Evolutionary conservation across 2,113 vertebrate species (phyloP).

Genomic region (Callipepla californica): DNA sequence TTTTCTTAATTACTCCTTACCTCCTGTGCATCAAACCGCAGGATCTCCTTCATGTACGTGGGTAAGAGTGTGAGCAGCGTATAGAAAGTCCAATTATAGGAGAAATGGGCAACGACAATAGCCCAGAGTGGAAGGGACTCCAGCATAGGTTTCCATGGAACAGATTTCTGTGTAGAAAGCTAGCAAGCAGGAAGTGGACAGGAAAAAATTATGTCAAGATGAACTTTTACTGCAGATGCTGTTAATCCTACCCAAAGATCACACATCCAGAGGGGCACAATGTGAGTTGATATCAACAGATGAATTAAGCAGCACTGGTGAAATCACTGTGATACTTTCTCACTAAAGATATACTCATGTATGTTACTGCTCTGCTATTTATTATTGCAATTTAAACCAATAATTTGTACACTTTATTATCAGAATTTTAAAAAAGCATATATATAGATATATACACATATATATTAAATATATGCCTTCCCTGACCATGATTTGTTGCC

Average conservation of each 20-base stretch:
- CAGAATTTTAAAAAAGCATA: not conserved
- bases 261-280: not conserved
- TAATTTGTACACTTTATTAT: not conserved
- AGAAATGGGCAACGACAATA: constrained; percentile 96
- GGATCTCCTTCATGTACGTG: constrained; percentile 94
- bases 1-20: constrained; percentile 73
- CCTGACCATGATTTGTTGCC: not conserved
- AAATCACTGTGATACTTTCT: not conserved
- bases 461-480: not conserved
- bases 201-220: not conserved
- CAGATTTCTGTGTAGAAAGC: constrained; percentile 83
- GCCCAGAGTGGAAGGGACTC: constrained; percentile 90
- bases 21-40: constrained; percentile 94
- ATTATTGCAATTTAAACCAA: not conserved
- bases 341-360: not conserved
- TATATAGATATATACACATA: not conserved
- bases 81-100: constrained; percentile 98
- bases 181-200: constrained; percentile 46
- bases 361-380: not conserved
- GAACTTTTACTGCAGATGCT: not conserved
- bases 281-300: not conserved
- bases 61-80: constrained; percentile 95
- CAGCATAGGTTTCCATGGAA: constrained; percentile 90
- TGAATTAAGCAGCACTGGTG: not conserved
- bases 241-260: not conserved